Evolutionary conservation across 64 coral and sea anemone genomes (phyloP).

Genomic region (Pocillopora damicornis): DNA sequence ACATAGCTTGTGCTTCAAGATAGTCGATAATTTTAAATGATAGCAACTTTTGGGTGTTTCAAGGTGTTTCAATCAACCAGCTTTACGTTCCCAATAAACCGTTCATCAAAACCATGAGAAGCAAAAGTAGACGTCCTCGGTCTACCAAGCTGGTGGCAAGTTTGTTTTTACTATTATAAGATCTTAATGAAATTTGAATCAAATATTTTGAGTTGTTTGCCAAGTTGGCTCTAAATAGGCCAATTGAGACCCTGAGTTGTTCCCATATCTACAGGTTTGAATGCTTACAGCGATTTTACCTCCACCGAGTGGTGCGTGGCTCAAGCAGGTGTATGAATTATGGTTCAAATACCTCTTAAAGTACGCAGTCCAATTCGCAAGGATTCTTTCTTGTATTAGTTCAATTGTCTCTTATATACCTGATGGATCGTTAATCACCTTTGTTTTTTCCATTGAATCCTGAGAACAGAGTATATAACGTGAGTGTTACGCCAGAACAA

Average conservation of each 20-base stretch:
- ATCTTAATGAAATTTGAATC: background rate
- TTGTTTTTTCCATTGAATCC: constrained; percentile 35
- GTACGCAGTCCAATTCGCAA: background rate
- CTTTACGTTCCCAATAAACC: too few species aligned
- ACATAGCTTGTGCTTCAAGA: background rate
- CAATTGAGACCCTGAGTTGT: background rate
- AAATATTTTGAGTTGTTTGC: background rate
- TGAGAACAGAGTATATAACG: constrained; percentile 15
- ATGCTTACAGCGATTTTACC: too few species aligned
- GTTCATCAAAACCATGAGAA: background rate
- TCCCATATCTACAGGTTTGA: too few species aligned
- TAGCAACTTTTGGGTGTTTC: background rate
- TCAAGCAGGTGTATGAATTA: background rate
- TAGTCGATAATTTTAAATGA: background rate
- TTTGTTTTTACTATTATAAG: background rate
- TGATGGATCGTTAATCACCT: constrained; percentile 8
- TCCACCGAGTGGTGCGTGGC: background rate
- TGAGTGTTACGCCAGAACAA: background rate
- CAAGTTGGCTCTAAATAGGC: background rate
- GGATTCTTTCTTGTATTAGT: background rate
- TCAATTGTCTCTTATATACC: background rate
- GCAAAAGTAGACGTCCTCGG: background rate
- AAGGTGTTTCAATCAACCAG: background rate
- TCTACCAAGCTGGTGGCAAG: constrained; percentile 5
- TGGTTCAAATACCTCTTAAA: background rate